These are phyloP conservation scores for Ancistrus triradiatus DNA, from an alignment of 2,113 vertebrate genomes.

Conservation along the genomic window DNA sequence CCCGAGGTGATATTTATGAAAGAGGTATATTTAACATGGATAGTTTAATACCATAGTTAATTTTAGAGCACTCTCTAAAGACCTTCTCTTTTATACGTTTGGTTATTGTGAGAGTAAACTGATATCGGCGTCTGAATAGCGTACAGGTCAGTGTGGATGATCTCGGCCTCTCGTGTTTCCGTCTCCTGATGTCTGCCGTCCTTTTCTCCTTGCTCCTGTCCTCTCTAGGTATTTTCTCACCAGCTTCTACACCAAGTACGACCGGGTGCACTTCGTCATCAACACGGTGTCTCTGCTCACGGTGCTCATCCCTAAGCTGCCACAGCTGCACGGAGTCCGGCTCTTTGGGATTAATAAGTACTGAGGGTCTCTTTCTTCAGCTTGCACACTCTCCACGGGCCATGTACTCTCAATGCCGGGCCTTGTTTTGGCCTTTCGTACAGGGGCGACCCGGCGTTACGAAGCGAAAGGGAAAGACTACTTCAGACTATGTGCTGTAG, in stretches of 20 bases:
- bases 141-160: not conserved
- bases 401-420: not conserved
- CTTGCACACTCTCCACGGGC: not conserved
- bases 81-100: too few species aligned
- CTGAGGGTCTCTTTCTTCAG: conserved; percentile 58
- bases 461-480: not conserved
- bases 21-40: too few species aligned
- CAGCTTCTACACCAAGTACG: conserved; percentile 99
- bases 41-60: too few species aligned
- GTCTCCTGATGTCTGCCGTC: conserved; percentile 6
- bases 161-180: conserved; percentile 8
- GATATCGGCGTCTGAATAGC: not conserved
- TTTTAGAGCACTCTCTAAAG: too few species aligned
- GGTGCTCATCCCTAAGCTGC: conserved; percentile 95
- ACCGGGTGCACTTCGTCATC: conserved; percentile 87
- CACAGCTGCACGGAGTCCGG: conserved; percentile 91
- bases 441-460: not conserved
- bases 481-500: not conserved
- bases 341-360: conserved; percentile 99
- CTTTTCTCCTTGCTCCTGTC: not conserved
- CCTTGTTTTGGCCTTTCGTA: not conserved
- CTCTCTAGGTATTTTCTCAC: conserved; percentile 86
- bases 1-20: too few species aligned
- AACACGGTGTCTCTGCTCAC: conserved; percentile 92
- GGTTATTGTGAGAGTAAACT: not conserved